phyloP scores from a whole-genome alignment of 2,113 vertebrate genomes.

The Mohoua ochrocephala region DNA sequence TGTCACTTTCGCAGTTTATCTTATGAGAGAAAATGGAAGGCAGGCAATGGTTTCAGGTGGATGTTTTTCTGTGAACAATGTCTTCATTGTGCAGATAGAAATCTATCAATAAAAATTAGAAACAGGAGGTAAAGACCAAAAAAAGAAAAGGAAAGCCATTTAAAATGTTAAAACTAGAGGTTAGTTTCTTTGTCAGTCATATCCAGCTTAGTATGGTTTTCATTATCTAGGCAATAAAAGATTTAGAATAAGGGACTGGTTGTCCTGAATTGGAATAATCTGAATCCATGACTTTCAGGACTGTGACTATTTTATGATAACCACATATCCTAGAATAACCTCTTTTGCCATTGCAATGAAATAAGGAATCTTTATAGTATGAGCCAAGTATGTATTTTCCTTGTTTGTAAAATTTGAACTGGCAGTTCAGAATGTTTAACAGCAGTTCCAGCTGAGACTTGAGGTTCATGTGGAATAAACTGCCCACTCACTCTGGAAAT shows the following conservation, averaged over 20 bases:
- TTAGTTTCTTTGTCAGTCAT: background rate
- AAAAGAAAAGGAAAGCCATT: background rate
- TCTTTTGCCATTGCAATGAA: conserved; percentile 41
- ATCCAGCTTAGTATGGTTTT: background rate
- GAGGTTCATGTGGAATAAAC: conserved; percentile 8
- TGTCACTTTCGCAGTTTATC: background rate
- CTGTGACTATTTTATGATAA: conserved; percentile 46
- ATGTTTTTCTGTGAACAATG: background rate
- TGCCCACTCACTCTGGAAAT: background rate
- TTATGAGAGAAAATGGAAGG: background rate
- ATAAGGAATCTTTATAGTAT: conserved; percentile 18
- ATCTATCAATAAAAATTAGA: background rate
- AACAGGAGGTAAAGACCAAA: background rate
- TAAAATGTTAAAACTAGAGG: background rate
- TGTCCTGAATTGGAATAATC: background rate
- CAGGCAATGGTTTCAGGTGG: background rate
- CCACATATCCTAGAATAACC: conserved; percentile 51
- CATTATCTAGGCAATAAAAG: conserved; percentile 25
- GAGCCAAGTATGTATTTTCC: background rate
- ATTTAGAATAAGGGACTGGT: background rate
- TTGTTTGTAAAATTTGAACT: conserved; percentile 43
- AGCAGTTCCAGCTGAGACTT: conserved; percentile 13
- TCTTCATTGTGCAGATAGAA: background rate
- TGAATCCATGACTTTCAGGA: background rate
- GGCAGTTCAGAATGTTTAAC: conserved; percentile 21